Evolutionary conservation across 2,113 vertebrate species (phyloP).

Genomic region (Austrofundulus limnaeus): DNA sequence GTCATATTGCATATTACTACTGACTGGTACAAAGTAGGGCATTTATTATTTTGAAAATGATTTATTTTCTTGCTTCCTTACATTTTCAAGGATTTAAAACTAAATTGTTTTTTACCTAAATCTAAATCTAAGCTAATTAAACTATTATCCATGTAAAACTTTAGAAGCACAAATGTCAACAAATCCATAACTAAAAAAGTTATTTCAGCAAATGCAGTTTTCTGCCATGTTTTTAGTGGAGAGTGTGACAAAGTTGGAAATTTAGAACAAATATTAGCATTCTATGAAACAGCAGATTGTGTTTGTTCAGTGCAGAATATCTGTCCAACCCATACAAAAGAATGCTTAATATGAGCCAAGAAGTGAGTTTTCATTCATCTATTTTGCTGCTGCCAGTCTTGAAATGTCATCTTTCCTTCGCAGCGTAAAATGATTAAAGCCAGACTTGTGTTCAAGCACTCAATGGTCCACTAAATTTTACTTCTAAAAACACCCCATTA

Average conservation of each 20-base stretch:
- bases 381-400: conserved; percentile 2
- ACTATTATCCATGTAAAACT: no score
- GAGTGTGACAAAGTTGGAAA: not conserved
- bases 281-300: not conserved
- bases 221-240: not conserved
- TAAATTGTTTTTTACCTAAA: no score
- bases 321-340: not conserved
- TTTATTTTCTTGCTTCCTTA: no score
- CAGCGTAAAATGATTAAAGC: not conserved
- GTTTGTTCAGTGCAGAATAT: not conserved
- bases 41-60: no score
- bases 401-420: not conserved
- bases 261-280: not conserved
- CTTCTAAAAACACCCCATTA: not conserved
- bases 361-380: not conserved
- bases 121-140: no score
- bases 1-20: conserved; percentile 1
- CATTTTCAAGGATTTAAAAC: no score
- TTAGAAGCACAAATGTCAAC: not conserved
- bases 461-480: not conserved
- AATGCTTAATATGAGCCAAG: conserved; percentile 9
- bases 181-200: no score
- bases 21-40: no score
- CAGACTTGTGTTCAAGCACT: conserved; percentile 1
- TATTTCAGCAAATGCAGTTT: no score